These are phyloP conservation scores for Labeo calbasu DNA, from an alignment of 2,797 vertebrate species.

Conservation along the genomic window DNA sequence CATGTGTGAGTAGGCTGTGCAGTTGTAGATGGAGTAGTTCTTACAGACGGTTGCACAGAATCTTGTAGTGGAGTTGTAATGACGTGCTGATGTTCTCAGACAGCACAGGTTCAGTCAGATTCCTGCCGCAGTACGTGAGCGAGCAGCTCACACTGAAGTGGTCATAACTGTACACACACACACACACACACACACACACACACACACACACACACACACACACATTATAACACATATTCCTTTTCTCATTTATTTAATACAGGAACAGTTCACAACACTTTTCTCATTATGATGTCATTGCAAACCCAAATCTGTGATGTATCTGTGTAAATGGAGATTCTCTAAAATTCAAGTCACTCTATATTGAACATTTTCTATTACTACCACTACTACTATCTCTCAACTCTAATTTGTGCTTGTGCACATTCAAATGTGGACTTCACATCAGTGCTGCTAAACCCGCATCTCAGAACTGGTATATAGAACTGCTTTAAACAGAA, in stretches of 20 bases:
- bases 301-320: no score
- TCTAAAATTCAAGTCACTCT: no score
- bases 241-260: neutral
- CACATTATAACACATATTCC: neutral
- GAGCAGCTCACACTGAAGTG: slow-evolving; percentile 74
- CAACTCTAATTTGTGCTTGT: no score
- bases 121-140: slow-evolving; percentile 64
- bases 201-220: slow-evolving; percentile 25
- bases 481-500: neutral
- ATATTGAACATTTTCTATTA: no score
- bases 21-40: slow-evolving; percentile 14
- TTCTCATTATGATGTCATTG: neutral
- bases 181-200: slow-evolving; percentile 23
- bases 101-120: slow-evolving; percentile 65
- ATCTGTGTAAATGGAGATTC: no score
- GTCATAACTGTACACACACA: slow-evolving; percentile 68
- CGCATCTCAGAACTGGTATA: neutral
- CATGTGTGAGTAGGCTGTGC: neutral
- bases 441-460: no score
- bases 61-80: slow-evolving; percentile 67
- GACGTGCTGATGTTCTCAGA: slow-evolving; percentile 78
- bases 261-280: neutral
- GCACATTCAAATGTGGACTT: no score
- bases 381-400: no score
- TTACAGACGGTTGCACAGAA: slow-evolving; percentile 77